Evolutionary conservation across 1,140 invertebrate species (phyloP).

Genomic region (Trichogramma pretiosum): DNA sequence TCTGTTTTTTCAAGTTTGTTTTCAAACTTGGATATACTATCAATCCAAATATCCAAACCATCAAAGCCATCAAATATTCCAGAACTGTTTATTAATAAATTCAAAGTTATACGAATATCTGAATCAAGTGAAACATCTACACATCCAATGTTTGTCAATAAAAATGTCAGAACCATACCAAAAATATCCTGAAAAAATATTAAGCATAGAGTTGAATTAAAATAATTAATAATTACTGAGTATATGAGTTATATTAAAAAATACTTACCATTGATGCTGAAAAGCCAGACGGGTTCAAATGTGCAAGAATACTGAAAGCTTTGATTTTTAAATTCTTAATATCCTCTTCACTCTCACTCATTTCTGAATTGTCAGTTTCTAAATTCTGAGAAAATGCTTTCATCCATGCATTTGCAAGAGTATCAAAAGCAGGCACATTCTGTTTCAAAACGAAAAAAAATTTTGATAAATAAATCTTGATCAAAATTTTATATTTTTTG

Average conservation of each 20-base stretch:
- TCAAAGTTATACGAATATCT: constrained; percentile 34
- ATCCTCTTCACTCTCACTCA: constrained; percentile 27
- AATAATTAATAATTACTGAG: no score
- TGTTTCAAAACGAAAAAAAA: constrained; percentile 34
- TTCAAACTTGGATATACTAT: constrained; percentile 39
- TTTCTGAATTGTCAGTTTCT: constrained; percentile 23
- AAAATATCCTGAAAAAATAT: constrained; percentile 44
- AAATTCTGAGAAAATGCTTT: constrained; percentile 27
- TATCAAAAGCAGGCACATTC: constrained; percentile 46
- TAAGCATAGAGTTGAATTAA: neutral
- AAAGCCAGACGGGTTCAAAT: constrained; percentile 49
- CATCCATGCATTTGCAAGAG: constrained; percentile 44
- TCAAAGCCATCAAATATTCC: constrained; percentile 54
- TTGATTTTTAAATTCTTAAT: constrained; percentile 53
- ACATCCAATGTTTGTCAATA: constrained; percentile 37
- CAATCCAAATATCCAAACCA: constrained; percentile 60
- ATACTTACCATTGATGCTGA: constrained; percentile 41
- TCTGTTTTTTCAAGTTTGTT: constrained; percentile 28
- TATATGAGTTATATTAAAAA: no score
- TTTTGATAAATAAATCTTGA: constrained; percentile 5
- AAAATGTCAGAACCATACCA: constrained; percentile 47
- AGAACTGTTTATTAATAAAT: constrained; percentile 50
- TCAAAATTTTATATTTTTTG: constrained; percentile 1
- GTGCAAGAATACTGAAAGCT: constrained; percentile 54
- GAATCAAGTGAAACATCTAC: constrained; percentile 8